A percentile compares a stretch with the other conserved stretches of the same genome.
Conservation (phyloP, 2,888 invertebrate species). For the Caenorhabditis afra region DNA sequence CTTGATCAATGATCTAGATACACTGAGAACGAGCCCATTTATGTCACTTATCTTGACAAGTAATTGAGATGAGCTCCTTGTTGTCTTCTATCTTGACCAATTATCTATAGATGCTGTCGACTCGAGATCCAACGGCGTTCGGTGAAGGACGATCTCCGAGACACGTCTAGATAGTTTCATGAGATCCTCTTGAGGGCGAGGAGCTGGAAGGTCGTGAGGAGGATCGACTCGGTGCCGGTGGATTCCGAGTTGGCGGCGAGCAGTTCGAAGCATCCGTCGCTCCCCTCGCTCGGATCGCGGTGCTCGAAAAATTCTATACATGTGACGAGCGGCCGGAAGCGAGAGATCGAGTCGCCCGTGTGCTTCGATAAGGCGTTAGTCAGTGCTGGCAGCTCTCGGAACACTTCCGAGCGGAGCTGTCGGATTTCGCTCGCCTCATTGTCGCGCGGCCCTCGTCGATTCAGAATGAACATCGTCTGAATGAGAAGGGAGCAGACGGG, state of each 20-base stretch:
- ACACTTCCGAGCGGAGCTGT: conserved; percentile 48
- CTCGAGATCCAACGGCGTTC: conserved; percentile 66
- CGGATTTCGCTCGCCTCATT: conserved; percentile 51
- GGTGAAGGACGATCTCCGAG: conserved; percentile 70
- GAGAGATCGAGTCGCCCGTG: conserved; percentile 5
- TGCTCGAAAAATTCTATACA: conserved; percentile 57
- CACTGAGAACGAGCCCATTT: no score
- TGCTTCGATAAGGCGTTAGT: conserved; percentile 23
- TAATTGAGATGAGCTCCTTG: no score
- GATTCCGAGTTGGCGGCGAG: conserved; percentile 59
- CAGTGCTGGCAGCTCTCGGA: conserved; percentile 54
- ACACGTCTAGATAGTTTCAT: conserved; percentile 70
- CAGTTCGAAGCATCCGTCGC: conserved; percentile 68
- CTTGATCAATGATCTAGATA: no score
- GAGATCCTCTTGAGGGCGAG: conserved; percentile 67
- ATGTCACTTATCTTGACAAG: no score
- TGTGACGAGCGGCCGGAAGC: conserved; percentile 61
- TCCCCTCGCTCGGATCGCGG: conserved; percentile 30
- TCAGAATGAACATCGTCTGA: conserved; percentile 58
- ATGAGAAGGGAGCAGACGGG: conserved; percentile 55
- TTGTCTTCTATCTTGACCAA: no score
- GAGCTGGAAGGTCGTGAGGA: conserved; percentile 68
- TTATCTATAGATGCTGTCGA: no score
- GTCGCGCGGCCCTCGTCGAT: conserved; percentile 37
- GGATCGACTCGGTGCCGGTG: conserved; percentile 59